Conservation (phyloP, 2,888 invertebrate species). For the Tenthredo distinguenda region DNA sequence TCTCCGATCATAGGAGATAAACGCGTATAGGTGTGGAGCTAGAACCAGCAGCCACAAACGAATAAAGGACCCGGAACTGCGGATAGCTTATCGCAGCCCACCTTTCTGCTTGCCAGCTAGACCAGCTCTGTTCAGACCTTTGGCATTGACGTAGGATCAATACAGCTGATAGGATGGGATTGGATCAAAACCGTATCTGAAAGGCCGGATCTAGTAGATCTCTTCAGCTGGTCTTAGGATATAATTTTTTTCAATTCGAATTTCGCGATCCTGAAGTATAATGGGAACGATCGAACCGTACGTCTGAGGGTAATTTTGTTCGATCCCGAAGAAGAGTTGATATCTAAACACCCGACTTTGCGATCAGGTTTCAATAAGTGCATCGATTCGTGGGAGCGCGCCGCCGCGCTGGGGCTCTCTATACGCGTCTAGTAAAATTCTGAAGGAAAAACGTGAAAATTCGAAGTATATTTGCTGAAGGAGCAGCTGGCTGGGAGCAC, state of each 20-base stretch:
- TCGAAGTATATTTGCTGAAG: constrained; percentile 42
- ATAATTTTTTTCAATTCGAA: background rate
- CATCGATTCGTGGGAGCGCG: background rate
- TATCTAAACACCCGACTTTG: background rate
- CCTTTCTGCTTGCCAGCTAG: constrained; percentile 29
- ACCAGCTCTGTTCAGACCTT: constrained; percentile 54
- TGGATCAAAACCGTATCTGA: constrained; percentile 43
- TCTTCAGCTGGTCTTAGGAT: background rate
- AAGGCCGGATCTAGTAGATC: constrained; percentile 19
- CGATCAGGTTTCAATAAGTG: constrained; percentile 1
- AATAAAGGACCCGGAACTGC: constrained; percentile 40
- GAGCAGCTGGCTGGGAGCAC: constrained; percentile 48
- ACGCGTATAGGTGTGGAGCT: background rate
- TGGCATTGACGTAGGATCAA: constrained; percentile 66
- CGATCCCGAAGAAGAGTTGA: background rate
- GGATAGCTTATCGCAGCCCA: constrained; percentile 49
- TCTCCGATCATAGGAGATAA: constrained; percentile 1
- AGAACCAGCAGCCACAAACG: constrained; percentile 22
- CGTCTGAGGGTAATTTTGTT: background rate
- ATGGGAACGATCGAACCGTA: background rate
- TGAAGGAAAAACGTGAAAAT: constrained; percentile 11
- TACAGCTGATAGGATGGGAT: constrained; percentile 60
- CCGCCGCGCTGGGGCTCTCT: background rate
- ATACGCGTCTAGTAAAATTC: background rate
- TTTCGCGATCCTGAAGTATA: background rate